These are phyloP conservation scores for Psittacus erithacus DNA, from an alignment of 2,113 vertebrate genomes.

Conservation along the genomic window DNA sequence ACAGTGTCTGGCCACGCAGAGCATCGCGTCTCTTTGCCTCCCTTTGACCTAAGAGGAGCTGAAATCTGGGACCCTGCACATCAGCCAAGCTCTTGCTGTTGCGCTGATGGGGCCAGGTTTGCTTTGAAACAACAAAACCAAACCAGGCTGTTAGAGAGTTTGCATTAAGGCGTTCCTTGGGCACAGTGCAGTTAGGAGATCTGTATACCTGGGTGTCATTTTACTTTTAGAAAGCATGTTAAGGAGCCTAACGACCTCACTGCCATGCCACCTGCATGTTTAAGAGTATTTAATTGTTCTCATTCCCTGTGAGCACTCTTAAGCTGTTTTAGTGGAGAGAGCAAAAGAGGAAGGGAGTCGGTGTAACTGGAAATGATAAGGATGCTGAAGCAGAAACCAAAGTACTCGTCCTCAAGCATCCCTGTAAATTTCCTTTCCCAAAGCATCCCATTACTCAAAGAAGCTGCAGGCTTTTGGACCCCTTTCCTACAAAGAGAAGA, in stretches of 20 bases:
- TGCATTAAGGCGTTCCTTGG: not conserved
- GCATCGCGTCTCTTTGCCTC: not conserved
- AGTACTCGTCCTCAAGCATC: not conserved
- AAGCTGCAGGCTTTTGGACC: not conserved
- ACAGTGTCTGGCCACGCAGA: not conserved
- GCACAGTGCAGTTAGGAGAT: not conserved
- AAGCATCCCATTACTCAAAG: not conserved
- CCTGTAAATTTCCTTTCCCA: not conserved
- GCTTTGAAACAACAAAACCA: not conserved
- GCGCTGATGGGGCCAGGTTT: not conserved
- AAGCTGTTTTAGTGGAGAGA: not conserved
- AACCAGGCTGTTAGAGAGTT: not conserved
- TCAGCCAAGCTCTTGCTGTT: not conserved
- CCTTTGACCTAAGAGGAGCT: not conserved
- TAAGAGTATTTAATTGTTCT: constrained; percentile 42
- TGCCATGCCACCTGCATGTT: constrained; percentile 14
- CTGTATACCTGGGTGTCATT: constrained; percentile 20
- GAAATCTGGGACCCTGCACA: not conserved
- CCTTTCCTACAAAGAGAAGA: not conserved
- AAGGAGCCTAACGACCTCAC: constrained; percentile 30
- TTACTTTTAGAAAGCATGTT: constrained; percentile 50
- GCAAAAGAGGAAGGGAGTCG: not conserved
- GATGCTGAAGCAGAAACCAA: not conserved
- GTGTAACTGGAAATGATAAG: not conserved
- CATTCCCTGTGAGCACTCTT: not conserved